Conservation (phyloP, 2,797 vertebrate species). For the Sebastolobus alascanus region DNA sequence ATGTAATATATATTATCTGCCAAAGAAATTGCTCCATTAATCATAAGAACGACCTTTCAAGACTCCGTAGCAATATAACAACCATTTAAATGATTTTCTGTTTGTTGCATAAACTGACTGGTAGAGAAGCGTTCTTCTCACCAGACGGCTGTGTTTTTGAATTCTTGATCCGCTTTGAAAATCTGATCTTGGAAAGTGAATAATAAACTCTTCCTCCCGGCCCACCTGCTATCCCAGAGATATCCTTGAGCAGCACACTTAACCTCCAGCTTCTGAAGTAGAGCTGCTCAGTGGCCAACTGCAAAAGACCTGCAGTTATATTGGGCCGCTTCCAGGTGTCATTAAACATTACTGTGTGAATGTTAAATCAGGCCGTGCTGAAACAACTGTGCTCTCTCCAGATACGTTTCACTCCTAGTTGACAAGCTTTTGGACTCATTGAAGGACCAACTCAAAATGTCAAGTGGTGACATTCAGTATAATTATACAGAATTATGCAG, state of each 20-base stretch:
- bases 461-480: not conserved
- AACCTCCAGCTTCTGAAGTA: slow-evolving; percentile 55
- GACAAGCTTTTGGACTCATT: slow-evolving; percentile 8
- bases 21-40: not conserved
- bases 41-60: not conserved
- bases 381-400: not conserved
- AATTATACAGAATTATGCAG: not conserved
- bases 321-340: slow-evolving; percentile 41
- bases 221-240: slow-evolving; percentile 39
- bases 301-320: slow-evolving; percentile 34
- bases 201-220: slow-evolving; percentile 6
- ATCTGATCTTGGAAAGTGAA: slow-evolving; percentile 44
- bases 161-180: slow-evolving; percentile 46
- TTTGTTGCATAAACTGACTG: slow-evolving; percentile 9
- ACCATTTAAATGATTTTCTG: not conserved
- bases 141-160: slow-evolving; percentile 39
- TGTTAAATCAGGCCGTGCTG: slow-evolving; percentile 15
- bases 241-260: slow-evolving; percentile 54
- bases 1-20: not conserved
- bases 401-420: not conserved
- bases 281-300: slow-evolving; percentile 30
- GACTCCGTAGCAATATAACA: not conserved
- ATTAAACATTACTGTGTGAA: slow-evolving; percentile 45
- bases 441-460: not conserved
- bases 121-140: not conserved